Evolutionary conservation across 2,888 invertebrate genomes (phyloP).

Genomic region (Hydrotaea diabolus): DNA sequence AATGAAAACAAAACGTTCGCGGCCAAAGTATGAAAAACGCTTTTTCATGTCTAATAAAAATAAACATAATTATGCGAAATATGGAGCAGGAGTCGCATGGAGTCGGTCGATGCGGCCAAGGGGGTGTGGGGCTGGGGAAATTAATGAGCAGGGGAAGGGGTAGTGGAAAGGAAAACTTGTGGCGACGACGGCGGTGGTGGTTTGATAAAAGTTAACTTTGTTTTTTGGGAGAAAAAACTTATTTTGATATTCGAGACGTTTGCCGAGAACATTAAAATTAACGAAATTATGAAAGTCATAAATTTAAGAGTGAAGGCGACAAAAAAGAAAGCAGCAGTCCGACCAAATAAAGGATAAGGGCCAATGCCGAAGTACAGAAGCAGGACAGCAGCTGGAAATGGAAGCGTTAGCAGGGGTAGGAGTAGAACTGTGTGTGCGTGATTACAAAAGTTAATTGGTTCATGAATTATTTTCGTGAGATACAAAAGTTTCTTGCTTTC

Average conservation of each 20-base stretch:
- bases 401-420: neutral
- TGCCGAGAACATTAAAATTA: slow-evolving; percentile 70
- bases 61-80: slow-evolving; percentile 65
- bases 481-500: slow-evolving; percentile 5
- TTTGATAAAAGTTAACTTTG: slow-evolving; percentile 14
- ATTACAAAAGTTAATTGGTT: slow-evolving; percentile 59
- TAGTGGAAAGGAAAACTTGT: slow-evolving; percentile 17
- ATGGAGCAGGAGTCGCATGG: slow-evolving; percentile 16
- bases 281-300: slow-evolving; percentile 69
- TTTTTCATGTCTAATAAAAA: slow-evolving; percentile 64
- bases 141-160: slow-evolving; percentile 14
- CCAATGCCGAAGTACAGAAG: slow-evolving; percentile 38
- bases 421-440: slow-evolving; percentile 47
- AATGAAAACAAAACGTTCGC: slow-evolving; percentile 56
- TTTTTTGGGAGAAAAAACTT: slow-evolving; percentile 20
- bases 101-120: neutral
- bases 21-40: slow-evolving; percentile 37
- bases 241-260: slow-evolving; percentile 69
- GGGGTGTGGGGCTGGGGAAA: neutral
- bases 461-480: slow-evolving; percentile 52
- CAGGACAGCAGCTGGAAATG: neutral
- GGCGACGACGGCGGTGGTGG: neutral
- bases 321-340: slow-evolving; percentile 41
- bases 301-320: slow-evolving; percentile 62
- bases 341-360: slow-evolving; percentile 49